Base-by-base conservation (phyloP, 2,888 invertebrate species). In the Drosophila prostipennis region DNA sequence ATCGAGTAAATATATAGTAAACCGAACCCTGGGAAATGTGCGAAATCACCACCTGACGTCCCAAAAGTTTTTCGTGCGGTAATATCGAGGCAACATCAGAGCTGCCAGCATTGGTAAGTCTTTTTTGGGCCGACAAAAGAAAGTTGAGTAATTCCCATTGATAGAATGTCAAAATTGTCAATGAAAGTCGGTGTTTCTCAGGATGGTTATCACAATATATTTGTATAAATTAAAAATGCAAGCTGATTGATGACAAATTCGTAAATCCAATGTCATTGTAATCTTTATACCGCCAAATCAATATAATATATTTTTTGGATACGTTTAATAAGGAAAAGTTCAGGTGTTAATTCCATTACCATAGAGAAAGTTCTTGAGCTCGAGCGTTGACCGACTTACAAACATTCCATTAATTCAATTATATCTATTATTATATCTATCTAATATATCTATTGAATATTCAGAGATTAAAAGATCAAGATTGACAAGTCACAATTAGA, bases 41-140 rank as follows among this genome's bases (percentile, higher is more conserved):
- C 69, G 69, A 65, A 68, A 55, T 39, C 10, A 39, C 37, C 65
- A 69, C 39, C 69, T 68, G 69, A 65, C 45, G n/a, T 26, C 57
- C 29, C 19, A 29, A 13, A 29, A 45, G 26, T 26, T 43, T 14
- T 14, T 7, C 6, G 37, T 39, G 29, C 26, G 13, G 1, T 43
- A 23, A 13, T 13, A 43, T 6, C 8, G 16, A 40, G 16, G 16
- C 8, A 40, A 19, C 19, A 19, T 19, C 19, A 19, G 19, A 56
- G 58, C 42, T 59, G 29, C 36, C 60, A 60, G 16, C 43, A 61
- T 42, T 52, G 69, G 65, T 65, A 68, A 65, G 65, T 46, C 1
- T 48, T 19, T 34, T 29, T 29, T 29, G 32, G 32, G 51, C 46
- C 6, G n/a, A 6, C 26, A 19, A 65, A 65, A 34, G 68, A 65